A percentile compares a stretch with the other conserved stretches of the same genome.
These are phyloP conservation scores for Myocastor coypus DNA, from an alignment of 2,113 vertebrate species.

Conservation along the genomic window DNA sequence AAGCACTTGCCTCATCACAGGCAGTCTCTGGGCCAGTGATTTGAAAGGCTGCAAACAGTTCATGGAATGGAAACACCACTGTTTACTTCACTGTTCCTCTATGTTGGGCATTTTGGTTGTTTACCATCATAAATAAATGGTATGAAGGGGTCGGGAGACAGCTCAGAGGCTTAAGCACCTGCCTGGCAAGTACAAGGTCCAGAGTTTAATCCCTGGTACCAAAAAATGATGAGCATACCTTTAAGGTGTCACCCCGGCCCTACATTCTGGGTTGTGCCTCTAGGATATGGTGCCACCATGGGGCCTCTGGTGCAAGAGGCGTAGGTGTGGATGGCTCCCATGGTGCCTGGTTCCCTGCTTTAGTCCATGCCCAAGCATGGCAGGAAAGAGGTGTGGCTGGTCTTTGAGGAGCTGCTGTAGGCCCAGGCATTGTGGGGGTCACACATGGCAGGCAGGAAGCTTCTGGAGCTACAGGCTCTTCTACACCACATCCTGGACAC, in stretches of 20 bases:
- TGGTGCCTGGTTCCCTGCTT: neutral
- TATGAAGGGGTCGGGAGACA: too few relatives aligned
- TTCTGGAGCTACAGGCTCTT: neutral
- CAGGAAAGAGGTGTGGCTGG: neutral
- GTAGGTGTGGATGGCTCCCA: too few relatives aligned
- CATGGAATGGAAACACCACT: neutral
- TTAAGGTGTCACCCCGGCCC: accelerated
- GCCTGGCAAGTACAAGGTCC: too few relatives aligned
- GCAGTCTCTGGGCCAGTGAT: neutral
- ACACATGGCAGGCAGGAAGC: neutral
- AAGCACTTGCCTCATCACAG: neutral
- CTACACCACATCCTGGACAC: neutral
- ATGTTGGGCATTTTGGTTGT: neutral
- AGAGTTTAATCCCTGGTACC: too few relatives aligned
- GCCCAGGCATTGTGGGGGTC: neutral
- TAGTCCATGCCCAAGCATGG: accelerated
- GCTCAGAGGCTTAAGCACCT: too few relatives aligned
- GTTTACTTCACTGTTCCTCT: neutral
- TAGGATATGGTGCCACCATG: neutral
- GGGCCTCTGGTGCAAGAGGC: neutral
- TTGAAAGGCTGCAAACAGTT: accelerated
- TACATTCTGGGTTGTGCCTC: neutral
- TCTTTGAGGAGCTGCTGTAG: neutral
- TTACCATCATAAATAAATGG: neutral
- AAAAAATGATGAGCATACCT: too few relatives aligned